phyloP scores from a whole-genome alignment of 2,888 invertebrate species.

The Cheilosia pagana region DNA sequence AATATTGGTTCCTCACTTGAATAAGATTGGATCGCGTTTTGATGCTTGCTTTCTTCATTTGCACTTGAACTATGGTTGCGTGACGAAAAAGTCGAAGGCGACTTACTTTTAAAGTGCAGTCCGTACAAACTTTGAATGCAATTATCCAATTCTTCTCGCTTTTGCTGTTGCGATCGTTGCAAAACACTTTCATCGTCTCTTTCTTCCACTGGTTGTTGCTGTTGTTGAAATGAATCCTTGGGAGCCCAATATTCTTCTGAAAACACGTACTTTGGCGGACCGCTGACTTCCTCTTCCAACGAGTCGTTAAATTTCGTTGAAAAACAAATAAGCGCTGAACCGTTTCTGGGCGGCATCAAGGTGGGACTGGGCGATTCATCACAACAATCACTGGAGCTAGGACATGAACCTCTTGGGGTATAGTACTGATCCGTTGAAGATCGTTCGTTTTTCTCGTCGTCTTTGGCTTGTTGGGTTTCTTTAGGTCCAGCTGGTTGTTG shows the following conservation, averaged over 20 bases:
- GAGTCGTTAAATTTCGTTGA: neutral
- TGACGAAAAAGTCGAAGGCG: neutral
- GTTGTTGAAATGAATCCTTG: neutral
- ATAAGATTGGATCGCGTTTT: too few species aligned
- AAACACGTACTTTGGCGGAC: neutral
- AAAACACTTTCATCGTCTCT: neutral
- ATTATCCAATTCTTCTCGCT: too few species aligned
- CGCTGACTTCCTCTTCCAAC: neutral
- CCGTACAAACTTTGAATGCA: too few species aligned
- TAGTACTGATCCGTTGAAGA: conserved; percentile 9
- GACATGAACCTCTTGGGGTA: conserved; percentile 1
- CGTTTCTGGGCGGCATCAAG: neutral
- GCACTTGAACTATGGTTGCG: neutral
- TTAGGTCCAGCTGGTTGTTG: conserved; percentile 33
- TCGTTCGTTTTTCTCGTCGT: conserved; percentile 18
- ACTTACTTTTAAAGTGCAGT: neutral
- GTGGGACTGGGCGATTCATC: neutral
- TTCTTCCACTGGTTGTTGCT: neutral
- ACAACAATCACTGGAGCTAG: neutral
- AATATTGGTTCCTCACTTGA: too few species aligned
- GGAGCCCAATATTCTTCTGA: neutral
- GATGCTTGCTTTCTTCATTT: too few species aligned
- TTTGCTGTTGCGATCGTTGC: neutral
- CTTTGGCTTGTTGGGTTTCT: conserved; percentile 53
- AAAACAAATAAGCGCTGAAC: neutral